Base-by-base conservation (phyloP, 1,140 invertebrate species). In the Brachionus asplanchnoidis region DNA sequence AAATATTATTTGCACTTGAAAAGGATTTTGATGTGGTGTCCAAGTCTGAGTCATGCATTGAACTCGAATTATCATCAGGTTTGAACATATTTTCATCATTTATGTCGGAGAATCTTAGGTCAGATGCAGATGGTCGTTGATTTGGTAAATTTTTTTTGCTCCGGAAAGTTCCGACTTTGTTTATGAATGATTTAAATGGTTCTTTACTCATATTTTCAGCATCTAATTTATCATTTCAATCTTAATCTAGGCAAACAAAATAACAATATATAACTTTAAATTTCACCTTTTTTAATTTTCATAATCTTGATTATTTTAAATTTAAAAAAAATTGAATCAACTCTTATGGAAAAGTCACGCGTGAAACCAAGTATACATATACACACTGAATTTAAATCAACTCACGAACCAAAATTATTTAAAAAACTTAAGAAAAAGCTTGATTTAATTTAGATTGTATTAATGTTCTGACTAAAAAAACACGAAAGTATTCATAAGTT, bases 101-200 rank as follows among this genome's bases (percentile, higher is more conserved):
- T 8, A 20, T 17, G 28, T 68, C 79, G 1, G 79, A 60, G 65
- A 65, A 60, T 42, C 42, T 40, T 0, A 82, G 53, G 36, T 82
- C 65, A 23, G 79, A 44, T 23, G 53, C 79, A n/a, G 79, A 82
- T 26, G 79, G 79, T 82, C 79, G 7, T 68, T 82, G 79, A 77
- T 50, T 50, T 60, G 26, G 32, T 42, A 44, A n/a, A 68, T 68
- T 82, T 68, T 82, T 82, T 82, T 82, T 82, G 28, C 79, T 65
- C 0, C 79, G 79, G 60, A 82, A 82, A 65, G 79, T 82, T 60
- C 79, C 79, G 12, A 82, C 79, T 68, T 82, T 82, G 40, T 82
- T 82, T 82, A 82, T 82, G 26, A 82, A 65, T 9, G 65, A 60
- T 36, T 82, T 82, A 65, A 82, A 82, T 65, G 53, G 79, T 82